These are phyloP conservation scores for Pampus argenteus DNA, from an alignment of 2,797 vertebrate species.

Conservation along the genomic window DNA sequence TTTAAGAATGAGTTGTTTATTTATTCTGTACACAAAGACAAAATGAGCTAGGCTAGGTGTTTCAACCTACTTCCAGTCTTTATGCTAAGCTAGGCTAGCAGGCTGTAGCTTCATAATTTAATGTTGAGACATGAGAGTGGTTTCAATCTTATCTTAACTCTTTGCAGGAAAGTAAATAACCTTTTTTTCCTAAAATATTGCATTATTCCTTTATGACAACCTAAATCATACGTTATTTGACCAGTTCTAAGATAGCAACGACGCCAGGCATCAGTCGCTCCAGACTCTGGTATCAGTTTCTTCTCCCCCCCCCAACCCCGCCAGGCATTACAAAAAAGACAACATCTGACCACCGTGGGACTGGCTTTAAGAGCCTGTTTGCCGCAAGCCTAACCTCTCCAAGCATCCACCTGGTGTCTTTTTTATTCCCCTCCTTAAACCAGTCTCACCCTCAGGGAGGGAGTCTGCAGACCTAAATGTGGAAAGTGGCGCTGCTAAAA, in stretches of 20 bases:
- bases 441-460: conserved; percentile 63
- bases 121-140: too few species aligned
- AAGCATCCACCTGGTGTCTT: conserved; percentile 77
- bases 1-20: too few species aligned
- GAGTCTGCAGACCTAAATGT: conserved; percentile 65
- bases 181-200: not conserved
- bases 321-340: conserved; percentile 34
- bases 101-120: too few species aligned
- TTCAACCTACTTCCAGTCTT: too few species aligned
- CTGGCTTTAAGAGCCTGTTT: conserved; percentile 52
- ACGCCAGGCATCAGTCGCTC: conserved; percentile 14
- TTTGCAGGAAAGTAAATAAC: not conserved
- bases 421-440: conserved; percentile 56
- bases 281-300: conserved; percentile 45
- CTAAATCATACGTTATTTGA: not conserved
- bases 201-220: not conserved
- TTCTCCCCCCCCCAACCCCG: conserved; percentile 1
- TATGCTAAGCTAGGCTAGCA: too few species aligned
- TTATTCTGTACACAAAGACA: too few species aligned
- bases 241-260: not conserved
- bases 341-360: conserved; percentile 17
- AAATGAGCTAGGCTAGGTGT: too few species aligned
- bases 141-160: not conserved
- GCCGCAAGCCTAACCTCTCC: conserved; percentile 55
- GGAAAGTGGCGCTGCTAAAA: conserved; percentile 71